Conservation (phyloP, 2,888 invertebrate genomes). For the Entomobrya proxima region DNA sequence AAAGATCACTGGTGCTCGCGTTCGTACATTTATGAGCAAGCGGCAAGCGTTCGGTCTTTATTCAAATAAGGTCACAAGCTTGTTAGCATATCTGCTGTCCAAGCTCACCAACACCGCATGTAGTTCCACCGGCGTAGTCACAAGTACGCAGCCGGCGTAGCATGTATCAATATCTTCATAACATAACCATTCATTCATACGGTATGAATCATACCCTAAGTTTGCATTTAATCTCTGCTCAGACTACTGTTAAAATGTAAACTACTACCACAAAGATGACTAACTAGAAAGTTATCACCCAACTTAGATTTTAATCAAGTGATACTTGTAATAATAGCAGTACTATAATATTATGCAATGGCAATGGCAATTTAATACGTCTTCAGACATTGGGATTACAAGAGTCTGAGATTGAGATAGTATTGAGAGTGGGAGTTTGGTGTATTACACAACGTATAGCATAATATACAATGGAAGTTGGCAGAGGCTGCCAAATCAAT, state of each 20-base stretch:
- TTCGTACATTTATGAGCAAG: no score
- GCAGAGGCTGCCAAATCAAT: slow-evolving; percentile 16
- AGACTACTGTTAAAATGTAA: not conserved
- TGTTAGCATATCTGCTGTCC: not conserved
- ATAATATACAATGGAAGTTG: not conserved
- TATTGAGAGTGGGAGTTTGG: not conserved
- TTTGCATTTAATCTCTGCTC: not conserved
- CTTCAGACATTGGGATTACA: no score
- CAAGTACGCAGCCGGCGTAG: not conserved
- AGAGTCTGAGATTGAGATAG: not conserved
- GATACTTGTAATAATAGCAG: not conserved
- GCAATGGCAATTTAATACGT: no score
- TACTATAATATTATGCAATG: no score
- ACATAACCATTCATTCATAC: not conserved
- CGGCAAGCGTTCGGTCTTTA: not conserved
- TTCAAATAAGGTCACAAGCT: slow-evolving; percentile 17
- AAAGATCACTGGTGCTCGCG: not conserved
- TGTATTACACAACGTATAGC: not conserved
- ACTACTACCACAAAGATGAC: not conserved
- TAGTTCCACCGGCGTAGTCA: not conserved
- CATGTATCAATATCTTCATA: not conserved
- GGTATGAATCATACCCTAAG: not conserved
- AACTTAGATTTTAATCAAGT: not conserved
- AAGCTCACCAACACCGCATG: not conserved
- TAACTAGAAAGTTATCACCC: not conserved